Conservation (phyloP, 1,140 invertebrate genomes). For the Zaprionus africanus region DNA sequence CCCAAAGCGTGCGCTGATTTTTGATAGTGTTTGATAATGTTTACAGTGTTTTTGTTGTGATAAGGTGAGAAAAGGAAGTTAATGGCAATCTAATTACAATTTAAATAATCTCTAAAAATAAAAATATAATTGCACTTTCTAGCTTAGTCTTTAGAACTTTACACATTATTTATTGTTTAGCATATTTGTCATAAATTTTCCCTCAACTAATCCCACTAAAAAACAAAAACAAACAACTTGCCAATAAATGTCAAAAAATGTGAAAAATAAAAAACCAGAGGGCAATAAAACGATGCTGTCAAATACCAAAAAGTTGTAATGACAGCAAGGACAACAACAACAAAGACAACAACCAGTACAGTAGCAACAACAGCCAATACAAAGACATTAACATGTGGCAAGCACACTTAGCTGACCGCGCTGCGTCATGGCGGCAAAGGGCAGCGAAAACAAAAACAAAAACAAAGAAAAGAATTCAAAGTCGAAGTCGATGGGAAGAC, state of each 20-base stretch:
- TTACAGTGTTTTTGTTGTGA: conserved; percentile 9
- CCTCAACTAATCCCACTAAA: conserved; percentile 17
- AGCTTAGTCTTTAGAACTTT: background rate
- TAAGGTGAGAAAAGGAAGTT: background rate
- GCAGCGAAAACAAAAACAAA: conserved; percentile 12
- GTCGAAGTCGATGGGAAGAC: conserved; percentile 12
- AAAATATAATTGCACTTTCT: background rate
- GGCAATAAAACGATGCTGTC: conserved; percentile 52
- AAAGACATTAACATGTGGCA: conserved; percentile 52
- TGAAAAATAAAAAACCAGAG: conserved; percentile 18
- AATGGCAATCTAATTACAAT: background rate
- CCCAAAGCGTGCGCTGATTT: background rate
- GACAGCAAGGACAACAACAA: conserved; percentile 42
- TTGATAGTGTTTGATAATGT: conserved; percentile 13
- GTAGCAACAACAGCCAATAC: conserved; percentile 31
- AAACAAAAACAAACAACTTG: conserved; percentile 42
- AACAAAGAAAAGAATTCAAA: conserved; percentile 9
- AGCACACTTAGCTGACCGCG: conserved; percentile 30
- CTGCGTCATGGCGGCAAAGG: background rate
- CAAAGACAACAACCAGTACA: conserved; percentile 4
- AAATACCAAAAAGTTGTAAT: conserved; percentile 47
- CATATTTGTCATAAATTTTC: background rate
- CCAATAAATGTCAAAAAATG: conserved; percentile 52
- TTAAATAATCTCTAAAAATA: background rate
- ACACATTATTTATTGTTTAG: conserved; percentile 17